Base-by-base conservation (phyloP, 1,140 invertebrate genomes). In the Drosophila micromelanica region DNA sequence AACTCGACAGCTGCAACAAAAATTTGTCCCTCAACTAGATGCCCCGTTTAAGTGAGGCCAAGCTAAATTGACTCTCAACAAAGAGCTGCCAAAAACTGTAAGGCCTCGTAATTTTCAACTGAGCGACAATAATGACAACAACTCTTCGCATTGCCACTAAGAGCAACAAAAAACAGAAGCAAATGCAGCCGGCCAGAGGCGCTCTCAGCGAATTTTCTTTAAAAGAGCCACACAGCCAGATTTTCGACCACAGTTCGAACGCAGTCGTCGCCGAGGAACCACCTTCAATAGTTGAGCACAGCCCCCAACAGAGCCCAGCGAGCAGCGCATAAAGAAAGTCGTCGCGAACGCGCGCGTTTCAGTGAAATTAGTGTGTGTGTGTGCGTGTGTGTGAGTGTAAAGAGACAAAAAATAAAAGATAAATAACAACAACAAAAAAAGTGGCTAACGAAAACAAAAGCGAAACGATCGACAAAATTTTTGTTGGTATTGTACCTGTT, bases 161-260 rank as follows among this genome's bases (percentile, higher is more conserved):
- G 80, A 89, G 78, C 59, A 71, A 40, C 51, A 40, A 27, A 37
- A 37, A 37, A 52, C 20, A 59, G 45, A 74, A 52, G 27, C 51
- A 70, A 75, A 56, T 70, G 69, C 81, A 76, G 30, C 15, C 35
- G 15, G 20, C 8, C 11, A 12, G 15, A 8, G 20, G 12, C 61
- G 61, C 81, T 78, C 82, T 78, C 71, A 55, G 17, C 48, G 32
- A 59, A n/a, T 52, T 87, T 87, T 87, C 82, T 89, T 87, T 87
- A 87, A 87, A 87, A 89, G 76, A 76, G 84, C 63, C 78, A 55
- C 54, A 51, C 76, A 51, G 45, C 15, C 35, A 43, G 42, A 70
- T 55, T 89, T 76, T 76, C 52, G 82, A 79, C 76, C 52, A 87
- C 82, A 87, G 82, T 87, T 82, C 68, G 82, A 89, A 77, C 76